A percentile compares a stretch with the other conserved stretches of the same genome.
phyloP scores from a whole-genome alignment of 2,797 vertebrate genomes.

The Peromyscus melanophrys region DNA sequence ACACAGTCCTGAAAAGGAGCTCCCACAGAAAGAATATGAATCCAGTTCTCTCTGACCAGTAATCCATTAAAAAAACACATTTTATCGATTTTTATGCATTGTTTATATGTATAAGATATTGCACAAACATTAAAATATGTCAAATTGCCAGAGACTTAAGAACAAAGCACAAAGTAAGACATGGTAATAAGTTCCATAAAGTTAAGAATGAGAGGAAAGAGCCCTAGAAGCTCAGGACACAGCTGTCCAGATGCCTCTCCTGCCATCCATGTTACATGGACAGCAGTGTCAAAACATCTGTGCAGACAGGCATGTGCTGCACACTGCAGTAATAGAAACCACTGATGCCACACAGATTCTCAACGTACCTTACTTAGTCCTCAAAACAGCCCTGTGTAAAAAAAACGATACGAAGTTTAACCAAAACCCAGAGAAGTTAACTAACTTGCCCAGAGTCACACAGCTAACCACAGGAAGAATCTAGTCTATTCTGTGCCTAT shows the following conservation, averaged over 20 bases:
- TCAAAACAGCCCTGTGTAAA: not conserved
- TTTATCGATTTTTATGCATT: not conserved
- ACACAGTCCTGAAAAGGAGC: not conserved
- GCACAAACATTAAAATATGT: not conserved
- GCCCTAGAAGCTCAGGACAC: not conserved
- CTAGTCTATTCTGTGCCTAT: not conserved
- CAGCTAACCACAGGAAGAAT: not conserved
- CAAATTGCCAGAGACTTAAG: not conserved
- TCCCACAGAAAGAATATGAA: not conserved
- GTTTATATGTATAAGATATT: not conserved
- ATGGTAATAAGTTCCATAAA: not conserved
- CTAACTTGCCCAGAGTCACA: not conserved
- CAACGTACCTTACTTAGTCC: not conserved
- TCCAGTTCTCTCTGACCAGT: not conserved
- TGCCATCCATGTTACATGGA: accelerated
- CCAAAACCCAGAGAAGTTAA: not conserved
- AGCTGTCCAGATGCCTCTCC: not conserved
- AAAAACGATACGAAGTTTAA: not conserved
- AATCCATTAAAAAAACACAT: conserved; percentile 20
- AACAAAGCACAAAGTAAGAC: not conserved
- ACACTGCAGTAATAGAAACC: not conserved
- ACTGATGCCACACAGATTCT: not conserved
- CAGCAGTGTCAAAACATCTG: not conserved
- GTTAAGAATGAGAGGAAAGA: not conserved
- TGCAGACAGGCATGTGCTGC: not conserved